These are phyloP conservation scores for Aspidiotus rigidus DNA, from an alignment of 2,888 invertebrate species.

Conservation along the genomic window DNA sequence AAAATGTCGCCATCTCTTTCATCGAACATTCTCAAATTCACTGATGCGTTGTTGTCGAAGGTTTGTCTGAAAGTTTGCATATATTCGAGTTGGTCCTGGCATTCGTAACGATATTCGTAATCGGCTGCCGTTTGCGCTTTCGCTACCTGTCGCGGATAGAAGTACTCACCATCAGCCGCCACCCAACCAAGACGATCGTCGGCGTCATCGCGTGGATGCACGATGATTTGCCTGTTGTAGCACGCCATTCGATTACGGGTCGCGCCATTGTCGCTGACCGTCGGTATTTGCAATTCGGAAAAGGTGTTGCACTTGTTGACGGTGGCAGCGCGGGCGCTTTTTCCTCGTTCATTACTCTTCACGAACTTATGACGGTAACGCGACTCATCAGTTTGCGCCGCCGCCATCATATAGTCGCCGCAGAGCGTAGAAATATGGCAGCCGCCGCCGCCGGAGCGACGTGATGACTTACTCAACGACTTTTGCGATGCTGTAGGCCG, in stretches of 20 bases:
- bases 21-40: too few relatives aligned
- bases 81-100: too few relatives aligned
- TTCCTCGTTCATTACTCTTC: too few relatives aligned
- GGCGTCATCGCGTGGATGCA: constrained; percentile 10
- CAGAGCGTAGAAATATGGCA: not conserved
- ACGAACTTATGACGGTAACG: constrained; percentile 6
- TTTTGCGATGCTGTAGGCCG: not conserved
- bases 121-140: not conserved
- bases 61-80: too few relatives aligned
- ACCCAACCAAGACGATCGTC: not conserved
- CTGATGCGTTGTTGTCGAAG: too few relatives aligned
- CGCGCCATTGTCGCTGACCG: constrained; percentile 37
- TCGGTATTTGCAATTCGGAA: constrained; percentile 36
- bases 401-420: not conserved
- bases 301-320: constrained; percentile 29
- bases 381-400: not conserved
- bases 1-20: too few relatives aligned
- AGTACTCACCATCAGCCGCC: not conserved
- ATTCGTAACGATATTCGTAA: too few relatives aligned
- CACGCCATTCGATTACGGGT: constrained; percentile 35
- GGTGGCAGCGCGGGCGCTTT: too few relatives aligned
- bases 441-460: constrained; percentile 3
- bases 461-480: not conserved
- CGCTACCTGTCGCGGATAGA: constrained; percentile 16
- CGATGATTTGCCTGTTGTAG: constrained; percentile 13